These are phyloP conservation scores for Chrysolina americana DNA, from an alignment of 2,888 invertebrate species.

Conservation along the genomic window DNA sequence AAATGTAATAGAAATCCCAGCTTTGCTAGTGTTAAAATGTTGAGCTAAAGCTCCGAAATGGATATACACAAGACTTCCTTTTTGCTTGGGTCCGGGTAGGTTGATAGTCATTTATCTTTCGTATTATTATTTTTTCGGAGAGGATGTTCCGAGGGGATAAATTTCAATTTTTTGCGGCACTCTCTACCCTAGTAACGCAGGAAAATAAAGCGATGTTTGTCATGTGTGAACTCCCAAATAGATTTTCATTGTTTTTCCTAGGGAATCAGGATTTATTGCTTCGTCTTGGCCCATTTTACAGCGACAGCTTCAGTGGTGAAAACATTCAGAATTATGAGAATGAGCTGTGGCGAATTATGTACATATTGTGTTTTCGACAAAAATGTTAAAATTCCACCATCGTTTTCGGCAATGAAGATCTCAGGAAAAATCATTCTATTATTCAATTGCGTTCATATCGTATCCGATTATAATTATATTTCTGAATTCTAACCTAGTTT, in stretches of 20 bases:
- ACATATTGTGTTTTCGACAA: no score
- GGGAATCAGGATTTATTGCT: not conserved
- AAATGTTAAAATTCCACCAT: no score
- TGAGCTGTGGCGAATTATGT: no score
- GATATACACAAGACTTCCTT: constrained; percentile 50
- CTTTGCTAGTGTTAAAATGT: constrained; percentile 58
- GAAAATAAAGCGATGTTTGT: constrained; percentile 39
- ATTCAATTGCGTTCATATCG: no score
- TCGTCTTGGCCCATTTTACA: not conserved
- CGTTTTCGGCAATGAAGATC: no score
- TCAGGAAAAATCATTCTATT: no score
- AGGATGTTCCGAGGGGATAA: constrained; percentile 37
- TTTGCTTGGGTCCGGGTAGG: constrained; percentile 42
- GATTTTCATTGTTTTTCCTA: constrained; percentile 16
- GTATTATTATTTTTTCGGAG: constrained; percentile 25
- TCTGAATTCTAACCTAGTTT: no score
- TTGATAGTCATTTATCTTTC: constrained; percentile 49
- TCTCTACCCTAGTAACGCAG: constrained; percentile 32
- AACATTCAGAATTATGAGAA: not conserved
- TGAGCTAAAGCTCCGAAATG: constrained; percentile 53
- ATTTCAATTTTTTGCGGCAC: constrained; percentile 41
- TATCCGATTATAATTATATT: no score
- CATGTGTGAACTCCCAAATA: constrained; percentile 31
- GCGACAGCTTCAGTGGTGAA: no score
- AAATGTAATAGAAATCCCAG: constrained; percentile 62